Base-by-base conservation (phyloP, 2,888 invertebrate genomes). In the Phortica okadai region DNA sequence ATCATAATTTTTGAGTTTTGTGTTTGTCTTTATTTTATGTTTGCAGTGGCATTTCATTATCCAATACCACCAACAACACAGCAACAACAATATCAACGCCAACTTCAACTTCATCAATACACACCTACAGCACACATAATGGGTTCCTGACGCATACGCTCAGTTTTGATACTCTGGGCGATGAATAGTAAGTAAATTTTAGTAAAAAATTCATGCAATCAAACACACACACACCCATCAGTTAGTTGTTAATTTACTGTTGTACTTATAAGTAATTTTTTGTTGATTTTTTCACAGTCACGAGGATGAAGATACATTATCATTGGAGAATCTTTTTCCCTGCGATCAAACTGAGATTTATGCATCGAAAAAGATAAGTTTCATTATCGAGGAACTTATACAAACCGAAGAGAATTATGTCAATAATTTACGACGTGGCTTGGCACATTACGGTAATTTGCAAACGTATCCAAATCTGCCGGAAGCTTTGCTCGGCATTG, bases 381-480 rank as follows among this genome's bases (percentile, higher is more conserved):
- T 86, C 72, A 91, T 91, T n/a, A 89, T 92, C 33, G 91, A 91
- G 74, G 91, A 92, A 76, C 82, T 92, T n/a, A 83, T 91, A 74
- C 89, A 91, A 78, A 92, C 91, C 25, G 92, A 92, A 78, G 89
- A 87, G 44, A 91, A 89, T 74, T 92, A 92, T 76, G 88, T 92
- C 1, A 88, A 87, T 44, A 90, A 91, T 76, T 75, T 92, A 50
- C 88, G 87, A 69, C 87, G 88, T 16, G 92, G 92, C 0, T 67
- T 92, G 6, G 64, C 75, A 77, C 90, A 90, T 78, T 92, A 92
- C 82, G 89, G 91, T 1, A 74, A 77, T 3, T 79, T 90, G 21
- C 88, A 89, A 66, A 72, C 74, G 11, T 25, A 42, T 42, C 80
- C 84, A 1, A 82, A 89, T 77, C 78, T 91, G 58, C 92, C 92